Percentiles rank a stretch among this genome's conserved stretches.
phyloP scores from a whole-genome alignment of 2,113 vertebrate genomes.

The Stomatorhinus ivindoensis region DNA sequence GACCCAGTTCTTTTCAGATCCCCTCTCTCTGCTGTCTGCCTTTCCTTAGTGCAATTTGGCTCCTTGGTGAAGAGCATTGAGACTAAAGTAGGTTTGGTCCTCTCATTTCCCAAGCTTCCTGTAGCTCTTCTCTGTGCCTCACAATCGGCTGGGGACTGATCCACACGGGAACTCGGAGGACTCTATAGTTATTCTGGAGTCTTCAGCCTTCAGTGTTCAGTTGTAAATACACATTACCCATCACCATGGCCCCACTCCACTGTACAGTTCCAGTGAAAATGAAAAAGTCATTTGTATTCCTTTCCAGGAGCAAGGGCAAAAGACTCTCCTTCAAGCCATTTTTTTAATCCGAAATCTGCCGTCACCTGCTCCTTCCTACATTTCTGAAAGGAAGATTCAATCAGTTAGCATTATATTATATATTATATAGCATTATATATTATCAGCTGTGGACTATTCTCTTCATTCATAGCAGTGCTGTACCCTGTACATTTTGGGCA shows the following conservation, averaged over 20 bases:
- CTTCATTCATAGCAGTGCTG: neutral
- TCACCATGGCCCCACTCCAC: neutral
- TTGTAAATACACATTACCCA: slow-evolving; percentile 4
- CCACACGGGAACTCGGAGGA: neutral
- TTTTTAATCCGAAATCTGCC: neutral
- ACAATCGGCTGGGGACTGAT: neutral
- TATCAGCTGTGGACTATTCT: neutral
- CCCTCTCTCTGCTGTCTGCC: neutral
- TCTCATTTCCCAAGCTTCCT: neutral
- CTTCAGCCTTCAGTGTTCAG: neutral
- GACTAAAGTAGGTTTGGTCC: neutral
- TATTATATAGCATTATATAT: too few species aligned
- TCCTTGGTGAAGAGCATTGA: neutral
- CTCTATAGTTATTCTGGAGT: neutral
- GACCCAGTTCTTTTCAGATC: neutral
- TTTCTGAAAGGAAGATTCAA: neutral
- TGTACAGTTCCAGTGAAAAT: neutral
- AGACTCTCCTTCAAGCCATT: neutral
- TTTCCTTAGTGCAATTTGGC: neutral
- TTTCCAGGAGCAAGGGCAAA: neutral
- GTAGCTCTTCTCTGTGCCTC: neutral
- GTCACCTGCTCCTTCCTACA: neutral
- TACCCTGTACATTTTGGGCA: neutral
- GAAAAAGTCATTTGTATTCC: slow-evolving; percentile 8
- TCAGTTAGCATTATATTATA: neutral